Conservation (phyloP, 2,888 invertebrate species). For the Villa cingulata region DNA sequence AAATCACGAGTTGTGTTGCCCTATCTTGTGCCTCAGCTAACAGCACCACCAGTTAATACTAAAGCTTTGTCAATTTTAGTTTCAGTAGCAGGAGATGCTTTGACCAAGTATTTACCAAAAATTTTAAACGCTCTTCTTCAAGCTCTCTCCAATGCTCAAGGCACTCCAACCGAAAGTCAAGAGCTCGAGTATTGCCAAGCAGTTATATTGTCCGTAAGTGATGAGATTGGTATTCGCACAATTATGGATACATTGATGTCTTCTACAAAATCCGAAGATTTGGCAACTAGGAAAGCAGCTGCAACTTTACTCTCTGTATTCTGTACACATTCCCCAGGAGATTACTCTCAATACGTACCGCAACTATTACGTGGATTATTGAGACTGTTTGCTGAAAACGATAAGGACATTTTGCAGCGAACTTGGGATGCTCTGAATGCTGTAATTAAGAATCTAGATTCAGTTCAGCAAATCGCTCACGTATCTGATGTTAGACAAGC, state of each 20-base stretch:
- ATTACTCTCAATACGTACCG: constrained; percentile 75
- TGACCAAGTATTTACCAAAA: constrained; percentile 78
- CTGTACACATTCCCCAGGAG: constrained; percentile 77
- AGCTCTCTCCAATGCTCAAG: constrained; percentile 57
- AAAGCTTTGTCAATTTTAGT: constrained; percentile 88
- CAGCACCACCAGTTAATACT: constrained; percentile 77
- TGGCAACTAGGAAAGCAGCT: constrained; percentile 61
- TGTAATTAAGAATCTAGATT: constrained; percentile 75
- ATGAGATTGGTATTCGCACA: constrained; percentile 74
- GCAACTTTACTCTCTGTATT: constrained; percentile 78
- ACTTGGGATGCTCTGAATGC: constrained; percentile 87
- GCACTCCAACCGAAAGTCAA: constrained; percentile 46
- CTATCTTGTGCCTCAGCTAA: constrained; percentile 89
- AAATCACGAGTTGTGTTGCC: constrained; percentile 92
- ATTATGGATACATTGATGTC: constrained; percentile 78
- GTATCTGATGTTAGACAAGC: constrained; percentile 86
- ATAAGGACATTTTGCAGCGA: constrained; percentile 67
- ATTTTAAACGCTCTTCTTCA: constrained; percentile 82
- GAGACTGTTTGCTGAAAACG: constrained; percentile 66
- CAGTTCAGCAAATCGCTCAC: constrained; percentile 70
- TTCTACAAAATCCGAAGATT: constrained; percentile 50
- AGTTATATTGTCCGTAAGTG: constrained; percentile 80
- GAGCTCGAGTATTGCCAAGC: constrained; percentile 86
- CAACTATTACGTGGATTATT: constrained; percentile 79
- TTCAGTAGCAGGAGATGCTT: constrained; percentile 85